Conservation (phyloP, 2,888 invertebrate genomes). For the Acrobasis repandana region DNA sequence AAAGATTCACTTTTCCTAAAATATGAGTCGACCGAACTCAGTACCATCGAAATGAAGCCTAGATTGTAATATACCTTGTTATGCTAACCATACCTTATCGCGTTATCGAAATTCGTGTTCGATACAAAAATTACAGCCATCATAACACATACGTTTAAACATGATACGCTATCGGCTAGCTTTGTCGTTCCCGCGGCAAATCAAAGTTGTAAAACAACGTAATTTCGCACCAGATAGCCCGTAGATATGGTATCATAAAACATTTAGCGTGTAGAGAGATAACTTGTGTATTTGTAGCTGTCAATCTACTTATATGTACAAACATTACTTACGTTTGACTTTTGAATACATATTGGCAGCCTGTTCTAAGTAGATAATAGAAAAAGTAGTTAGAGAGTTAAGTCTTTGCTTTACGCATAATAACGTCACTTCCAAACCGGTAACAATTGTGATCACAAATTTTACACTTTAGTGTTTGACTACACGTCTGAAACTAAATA, state of each 20-base stretch:
- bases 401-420: no score
- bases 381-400: no score
- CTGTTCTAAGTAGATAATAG: no score
- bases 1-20: constrained; percentile 1
- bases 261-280: neutral
- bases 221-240: constrained; percentile 73
- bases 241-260: constrained; percentile 65
- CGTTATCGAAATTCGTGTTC: constrained; percentile 75
- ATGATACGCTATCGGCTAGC: constrained; percentile 59
- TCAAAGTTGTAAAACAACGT: constrained; percentile 81
- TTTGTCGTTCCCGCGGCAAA: constrained; percentile 77
- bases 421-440: no score
- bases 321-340: no score
- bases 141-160: constrained; percentile 75
- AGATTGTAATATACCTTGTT: neutral
- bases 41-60: no score
- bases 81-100: constrained; percentile 64
- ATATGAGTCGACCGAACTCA: no score
- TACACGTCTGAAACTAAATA: no score
- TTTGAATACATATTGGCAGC: no score
- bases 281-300: neutral
- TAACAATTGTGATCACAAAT: no score
- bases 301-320: no score
- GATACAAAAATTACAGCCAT: constrained; percentile 81
- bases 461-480: no score